Base-by-base conservation (phyloP, 2,888 invertebrate species). In the Drosophila diplacantha region DNA sequence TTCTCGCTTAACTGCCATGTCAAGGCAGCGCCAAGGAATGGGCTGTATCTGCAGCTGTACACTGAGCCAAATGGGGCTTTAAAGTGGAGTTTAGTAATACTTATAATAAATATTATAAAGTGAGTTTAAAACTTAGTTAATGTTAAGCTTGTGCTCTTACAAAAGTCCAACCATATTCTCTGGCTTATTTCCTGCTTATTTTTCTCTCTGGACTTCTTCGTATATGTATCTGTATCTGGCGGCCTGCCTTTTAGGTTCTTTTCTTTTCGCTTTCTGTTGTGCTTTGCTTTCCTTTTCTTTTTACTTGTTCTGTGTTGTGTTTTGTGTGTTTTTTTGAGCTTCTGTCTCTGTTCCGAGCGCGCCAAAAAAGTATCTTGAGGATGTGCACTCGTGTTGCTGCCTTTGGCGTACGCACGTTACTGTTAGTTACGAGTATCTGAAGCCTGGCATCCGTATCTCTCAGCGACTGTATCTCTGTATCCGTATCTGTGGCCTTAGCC, bases 331-430 rank as follows among this genome's bases (percentile, higher is more conserved):
- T 68, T 75, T 81, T 75, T 72, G 81, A 72, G 81, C 78, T 78
- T 81, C 78, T 81, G 54, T 11, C 32, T 47, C 47, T 47, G 80
- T 79, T 75, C 67, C 58, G 70, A 74, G 81, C 77, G 78, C 77
- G 81, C 77, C 79, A 77, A 77, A 64, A 57, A 80, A 77, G 41
- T 74, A 35, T 69, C 44, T 26, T 43, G 24, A 47, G 29, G 66
- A 52, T 63, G 52, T 54, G 52, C 56, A 55, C 59, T 67, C 65
- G 39, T 65, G 61, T 51, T 31, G 37, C 54, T 65, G 61, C 54
- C 51, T 58, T 65, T 69, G 58, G 69, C 68, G 74, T 83, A 85
- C 85, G 78, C 85, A 86, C 73, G 81, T 73, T 85, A 86, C 86
- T 80, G 85, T 85, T 85, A 86, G 75, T 73, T 73, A 73, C 84